Evolutionary conservation across 2,113 vertebrate species (phyloP).

Genomic region (Pachyramphus minor): DNA sequence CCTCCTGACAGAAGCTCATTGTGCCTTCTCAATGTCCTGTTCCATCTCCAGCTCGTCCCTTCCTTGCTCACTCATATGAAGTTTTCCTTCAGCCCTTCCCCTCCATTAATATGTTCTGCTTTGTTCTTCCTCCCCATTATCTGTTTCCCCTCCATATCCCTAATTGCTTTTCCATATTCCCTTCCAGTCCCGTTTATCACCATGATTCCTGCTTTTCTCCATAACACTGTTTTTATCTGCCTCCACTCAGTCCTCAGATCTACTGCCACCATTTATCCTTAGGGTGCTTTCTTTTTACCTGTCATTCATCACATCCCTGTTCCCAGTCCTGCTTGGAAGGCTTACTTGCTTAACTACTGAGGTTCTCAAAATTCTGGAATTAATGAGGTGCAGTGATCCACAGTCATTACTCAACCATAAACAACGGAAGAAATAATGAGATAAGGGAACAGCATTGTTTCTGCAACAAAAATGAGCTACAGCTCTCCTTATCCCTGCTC

Average conservation of each 20-base stretch:
- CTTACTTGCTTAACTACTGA: neutral
- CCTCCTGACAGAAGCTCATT: neutral
- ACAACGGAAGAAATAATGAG: neutral
- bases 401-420: neutral
- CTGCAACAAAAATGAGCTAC: neutral
- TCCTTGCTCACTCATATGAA: neutral
- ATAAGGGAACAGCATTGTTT: neutral
- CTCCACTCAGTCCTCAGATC: neutral
- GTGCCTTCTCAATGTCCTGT: neutral
- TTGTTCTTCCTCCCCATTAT: neutral
- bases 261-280: neutral
- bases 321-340: neutral
- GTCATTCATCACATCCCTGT: neutral
- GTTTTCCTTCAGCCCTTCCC: neutral
- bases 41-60: neutral
- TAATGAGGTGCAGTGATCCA: neutral
- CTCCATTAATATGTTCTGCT: neutral
- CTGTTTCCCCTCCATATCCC: neutral
- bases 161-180: neutral
- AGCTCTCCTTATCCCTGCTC: neutral
- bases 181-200: neutral
- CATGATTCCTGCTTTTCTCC: neutral
- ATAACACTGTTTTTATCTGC: neutral
- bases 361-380: neutral
- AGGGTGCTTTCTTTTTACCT: neutral